phyloP scores from a whole-genome alignment of 2,113 vertebrate genomes.

The Capreolus pygargus region DNA sequence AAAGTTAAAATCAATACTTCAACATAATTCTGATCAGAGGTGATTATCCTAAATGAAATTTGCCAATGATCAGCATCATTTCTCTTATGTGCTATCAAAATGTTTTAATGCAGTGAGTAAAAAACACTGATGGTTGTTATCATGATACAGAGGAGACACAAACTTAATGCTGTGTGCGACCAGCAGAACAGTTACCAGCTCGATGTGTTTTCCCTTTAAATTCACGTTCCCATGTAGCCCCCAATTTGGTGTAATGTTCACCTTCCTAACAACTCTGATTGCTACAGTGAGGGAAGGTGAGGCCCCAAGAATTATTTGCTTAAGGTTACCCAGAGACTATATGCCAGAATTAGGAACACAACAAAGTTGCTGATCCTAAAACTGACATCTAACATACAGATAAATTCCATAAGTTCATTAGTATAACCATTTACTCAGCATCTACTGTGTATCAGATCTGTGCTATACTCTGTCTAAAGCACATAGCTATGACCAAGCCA shows the following conservation, averaged over 20 bases:
- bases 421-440: background rate
- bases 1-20: background rate
- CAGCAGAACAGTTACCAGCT: background rate
- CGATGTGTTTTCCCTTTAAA: background rate
- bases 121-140: background rate
- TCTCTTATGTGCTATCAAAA: background rate
- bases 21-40: background rate
- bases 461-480: background rate
- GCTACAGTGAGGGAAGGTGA: background rate
- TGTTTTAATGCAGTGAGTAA: background rate
- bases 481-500: background rate
- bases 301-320: background rate
- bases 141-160: background rate
- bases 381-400: background rate
- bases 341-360: background rate
- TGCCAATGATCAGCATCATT: background rate
- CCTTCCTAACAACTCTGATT: background rate
- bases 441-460: background rate
- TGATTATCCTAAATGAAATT: constrained; percentile 13
- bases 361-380: background rate
- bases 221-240: background rate
- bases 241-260: background rate
- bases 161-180: background rate
- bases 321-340: background rate
- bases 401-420: background rate